phyloP scores from a whole-genome alignment of 2,888 invertebrate species.

The Drosophila longiperda region DNA sequence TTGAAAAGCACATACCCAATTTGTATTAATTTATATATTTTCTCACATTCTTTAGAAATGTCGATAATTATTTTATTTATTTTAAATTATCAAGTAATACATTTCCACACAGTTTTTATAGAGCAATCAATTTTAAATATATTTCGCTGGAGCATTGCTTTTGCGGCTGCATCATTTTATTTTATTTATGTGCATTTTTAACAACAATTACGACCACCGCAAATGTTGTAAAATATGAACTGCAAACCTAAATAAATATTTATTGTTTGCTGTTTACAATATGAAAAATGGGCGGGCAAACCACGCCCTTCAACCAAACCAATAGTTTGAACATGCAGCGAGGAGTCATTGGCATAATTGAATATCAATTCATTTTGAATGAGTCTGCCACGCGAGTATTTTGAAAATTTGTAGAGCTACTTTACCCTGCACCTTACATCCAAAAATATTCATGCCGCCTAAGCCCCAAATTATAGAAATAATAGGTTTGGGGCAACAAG shows the following conservation, averaged over 20 bases:
- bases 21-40: neutral
- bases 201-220: conserved; percentile 48
- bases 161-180: conserved; percentile 11
- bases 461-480: conserved; percentile 59
- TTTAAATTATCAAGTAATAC: neutral
- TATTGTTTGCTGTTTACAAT: conserved; percentile 61
- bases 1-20: neutral
- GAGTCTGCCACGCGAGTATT: conserved; percentile 31
- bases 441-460: conserved; percentile 13
- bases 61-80: neutral
- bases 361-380: conserved; percentile 76
- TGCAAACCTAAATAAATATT: conserved; percentile 77
- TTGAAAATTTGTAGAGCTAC: neutral
- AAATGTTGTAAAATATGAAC: conserved; percentile 74
- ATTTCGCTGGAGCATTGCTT: neutral
- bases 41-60: neutral
- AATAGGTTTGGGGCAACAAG: conserved; percentile 32
- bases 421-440: neutral
- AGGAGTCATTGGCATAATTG: conserved; percentile 71
- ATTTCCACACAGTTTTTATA: neutral
- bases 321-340: conserved; percentile 36
- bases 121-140: neutral
- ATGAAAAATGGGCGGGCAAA: neutral
- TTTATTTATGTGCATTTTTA: conserved; percentile 42
- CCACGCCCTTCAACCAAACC: conserved; percentile 30